A percentile compares a stretch with the other conserved stretches of the same genome.
Conservation (phyloP, 2,888 invertebrate species). For the Drosophila ezoana region DNA sequence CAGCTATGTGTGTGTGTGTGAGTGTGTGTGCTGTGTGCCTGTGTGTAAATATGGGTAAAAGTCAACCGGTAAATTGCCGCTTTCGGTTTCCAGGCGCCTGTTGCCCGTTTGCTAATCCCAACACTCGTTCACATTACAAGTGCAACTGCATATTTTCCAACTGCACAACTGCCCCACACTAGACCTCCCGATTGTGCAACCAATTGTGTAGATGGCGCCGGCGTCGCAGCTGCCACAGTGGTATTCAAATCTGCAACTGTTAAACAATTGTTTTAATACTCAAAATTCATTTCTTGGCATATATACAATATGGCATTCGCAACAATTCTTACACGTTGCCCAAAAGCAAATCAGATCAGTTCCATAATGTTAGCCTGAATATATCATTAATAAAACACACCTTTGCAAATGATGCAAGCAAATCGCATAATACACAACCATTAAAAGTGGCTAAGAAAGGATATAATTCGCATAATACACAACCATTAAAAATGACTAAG, state of each 20-base stretch:
- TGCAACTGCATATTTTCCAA: slow-evolving; percentile 61
- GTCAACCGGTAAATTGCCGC: slow-evolving; percentile 50
- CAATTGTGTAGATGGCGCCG: slow-evolving; percentile 24
- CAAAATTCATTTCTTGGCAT: not conserved
- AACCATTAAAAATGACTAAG: no score
- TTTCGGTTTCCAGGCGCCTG: slow-evolving; percentile 58
- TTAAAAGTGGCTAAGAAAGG: no score
- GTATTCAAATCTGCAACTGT: not conserved
- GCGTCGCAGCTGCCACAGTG: slow-evolving; percentile 40
- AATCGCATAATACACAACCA: no score
- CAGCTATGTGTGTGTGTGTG: not conserved
- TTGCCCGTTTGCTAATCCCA: slow-evolving; percentile 22
- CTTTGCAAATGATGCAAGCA: no score
- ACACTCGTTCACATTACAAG: slow-evolving; percentile 59
- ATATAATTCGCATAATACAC: no score
- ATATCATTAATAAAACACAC: no score
- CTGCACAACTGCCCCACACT: slow-evolving; percentile 24
- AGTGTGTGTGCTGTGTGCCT: slow-evolving; percentile 9
- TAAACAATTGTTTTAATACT: not conserved
- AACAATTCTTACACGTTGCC: no score
- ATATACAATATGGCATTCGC: no score
- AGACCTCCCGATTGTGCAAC: slow-evolving; percentile 45
- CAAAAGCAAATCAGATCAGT: no score
- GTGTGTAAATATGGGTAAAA: slow-evolving; percentile 54
- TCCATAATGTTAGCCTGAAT: no score